These are phyloP conservation scores for Sigmodon hispidus DNA, from an alignment of 2,113 vertebrate species.

Conservation along the genomic window DNA sequence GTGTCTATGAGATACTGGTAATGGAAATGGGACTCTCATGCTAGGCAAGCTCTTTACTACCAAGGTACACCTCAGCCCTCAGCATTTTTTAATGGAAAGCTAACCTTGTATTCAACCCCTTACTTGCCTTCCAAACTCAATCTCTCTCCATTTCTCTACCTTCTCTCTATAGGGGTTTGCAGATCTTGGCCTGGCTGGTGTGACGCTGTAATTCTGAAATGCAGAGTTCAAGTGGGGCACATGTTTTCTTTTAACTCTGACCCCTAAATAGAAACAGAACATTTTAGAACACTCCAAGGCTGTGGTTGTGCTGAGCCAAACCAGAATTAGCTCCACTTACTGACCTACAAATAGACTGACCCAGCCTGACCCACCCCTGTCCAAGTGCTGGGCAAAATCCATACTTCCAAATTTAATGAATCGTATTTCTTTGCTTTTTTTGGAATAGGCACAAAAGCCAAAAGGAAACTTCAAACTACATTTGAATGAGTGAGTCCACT, in stretches of 20 bases:
- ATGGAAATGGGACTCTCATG: not conserved
- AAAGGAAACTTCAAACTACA: slow-evolving; percentile 62
- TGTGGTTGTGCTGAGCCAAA: slow-evolving; percentile 51
- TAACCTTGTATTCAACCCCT: not conserved
- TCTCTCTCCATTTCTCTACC: not conserved
- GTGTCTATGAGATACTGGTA: not conserved
- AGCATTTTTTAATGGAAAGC: not conserved
- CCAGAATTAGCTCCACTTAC: slow-evolving; percentile 56
- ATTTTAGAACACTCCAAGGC: slow-evolving; percentile 60
- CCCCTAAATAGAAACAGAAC: slow-evolving; percentile 67
- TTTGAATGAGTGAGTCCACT: slow-evolving; percentile 51
- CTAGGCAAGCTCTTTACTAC: not conserved
- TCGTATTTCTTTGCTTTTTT: slow-evolving; percentile 68
- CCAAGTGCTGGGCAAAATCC: slow-evolving; percentile 67
- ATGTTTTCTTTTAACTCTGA: slow-evolving; percentile 67
- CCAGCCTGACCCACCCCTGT: not conserved
- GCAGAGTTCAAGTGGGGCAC: slow-evolving; percentile 51
- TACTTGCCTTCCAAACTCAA: not conserved
- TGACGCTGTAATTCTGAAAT: slow-evolving; percentile 15
- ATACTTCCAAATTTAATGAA: slow-evolving; percentile 69
- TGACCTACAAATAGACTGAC: slow-evolving; percentile 71
- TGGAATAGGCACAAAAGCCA: slow-evolving; percentile 53
- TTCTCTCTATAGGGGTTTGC: not conserved
- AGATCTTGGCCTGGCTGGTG: slow-evolving; percentile 5
- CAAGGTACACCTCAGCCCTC: not conserved